These are phyloP conservation scores for Avahi laniger DNA, from an alignment of 2,797 vertebrate genomes.

Conservation along the genomic window DNA sequence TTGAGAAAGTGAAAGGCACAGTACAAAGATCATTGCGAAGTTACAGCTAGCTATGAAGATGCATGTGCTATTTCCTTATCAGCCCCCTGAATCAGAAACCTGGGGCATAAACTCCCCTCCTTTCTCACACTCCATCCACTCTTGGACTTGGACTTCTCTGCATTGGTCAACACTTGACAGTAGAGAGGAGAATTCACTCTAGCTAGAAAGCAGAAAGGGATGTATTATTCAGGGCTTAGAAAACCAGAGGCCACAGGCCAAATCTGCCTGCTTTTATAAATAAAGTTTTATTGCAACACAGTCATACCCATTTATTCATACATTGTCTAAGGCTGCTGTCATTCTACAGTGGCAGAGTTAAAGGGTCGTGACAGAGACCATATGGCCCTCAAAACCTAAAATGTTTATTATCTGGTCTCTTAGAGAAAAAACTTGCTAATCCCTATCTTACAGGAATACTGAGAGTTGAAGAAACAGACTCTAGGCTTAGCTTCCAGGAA, in stretches of 20 bases:
- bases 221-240: not conserved
- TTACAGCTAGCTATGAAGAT: not conserved
- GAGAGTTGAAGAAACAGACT: not conserved
- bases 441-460: not conserved
- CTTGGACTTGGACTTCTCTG: not conserved
- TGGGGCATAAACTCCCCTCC: not conserved
- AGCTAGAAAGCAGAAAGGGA: not conserved
- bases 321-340: not conserved
- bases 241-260: not conserved
- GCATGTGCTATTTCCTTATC: not conserved
- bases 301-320: not conserved
- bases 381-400: not conserved
- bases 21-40: not conserved
- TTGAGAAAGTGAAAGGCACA: not conserved
- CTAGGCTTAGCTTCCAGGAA: not conserved
- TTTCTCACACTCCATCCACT: not conserved
- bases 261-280: slow-evolving; percentile 12
- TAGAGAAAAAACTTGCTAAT: not conserved
- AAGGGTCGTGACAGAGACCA: not conserved
- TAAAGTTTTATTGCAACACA: not conserved
- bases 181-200: not conserved
- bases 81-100: not conserved
- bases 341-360: not conserved
- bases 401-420: not conserved
- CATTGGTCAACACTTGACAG: not conserved